Base-by-base conservation (phyloP, 2,888 invertebrate genomes). In the Aphidius colemani region DNA sequence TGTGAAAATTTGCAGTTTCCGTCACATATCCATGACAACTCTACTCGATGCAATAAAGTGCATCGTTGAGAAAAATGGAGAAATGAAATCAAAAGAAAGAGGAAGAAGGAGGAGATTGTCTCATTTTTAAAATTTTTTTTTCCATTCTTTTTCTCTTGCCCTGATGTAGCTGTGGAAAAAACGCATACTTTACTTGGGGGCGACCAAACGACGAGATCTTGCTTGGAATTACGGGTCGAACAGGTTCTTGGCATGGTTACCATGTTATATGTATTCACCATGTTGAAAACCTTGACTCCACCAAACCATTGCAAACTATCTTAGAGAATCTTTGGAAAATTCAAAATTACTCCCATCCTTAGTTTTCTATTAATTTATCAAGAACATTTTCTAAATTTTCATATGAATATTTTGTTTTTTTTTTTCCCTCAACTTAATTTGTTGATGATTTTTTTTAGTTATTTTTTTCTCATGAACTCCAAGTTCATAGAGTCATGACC, bases 201-300 rank as follows among this genome's bases (percentile, higher is more conserved):
- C 30, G 30, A 30, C 13, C 48, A 48, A n/a, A 46, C 46, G 13
- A 50, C 61, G 58, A 46, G 61, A 67, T 67, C 68, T 68, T 65
- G 30, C 30, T 30, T 30, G 61, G 11, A 58, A 61, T 58, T 67
- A 65, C 65, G 67, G 70, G 68, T 70, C 74, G 77, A 80, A 80
- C 80, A 80, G 80, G 80, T 80, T 80, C 78, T 75, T 73, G 73
- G 78, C 78, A 75, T 79, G 75, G 79, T 78, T 79, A 79, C 79
- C 73, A 75, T 72, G 30, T 30, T 30, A 30, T 30, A 30, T 30
- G 76, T 80, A 80, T 78, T 80, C 80, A 78, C 77, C 78, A 74
- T 78, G 76, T 77, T 78, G 78, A 78, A 80, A 80, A 79, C 80
- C 78, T 80, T 72, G 75, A 70, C 75, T 72, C 71, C 62, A 10